Evolutionary conservation across 2,113 vertebrate genomes (phyloP), one percentile per base, ranked within the genome.

Genomic region (Mesitornis unicolor): DNA sequence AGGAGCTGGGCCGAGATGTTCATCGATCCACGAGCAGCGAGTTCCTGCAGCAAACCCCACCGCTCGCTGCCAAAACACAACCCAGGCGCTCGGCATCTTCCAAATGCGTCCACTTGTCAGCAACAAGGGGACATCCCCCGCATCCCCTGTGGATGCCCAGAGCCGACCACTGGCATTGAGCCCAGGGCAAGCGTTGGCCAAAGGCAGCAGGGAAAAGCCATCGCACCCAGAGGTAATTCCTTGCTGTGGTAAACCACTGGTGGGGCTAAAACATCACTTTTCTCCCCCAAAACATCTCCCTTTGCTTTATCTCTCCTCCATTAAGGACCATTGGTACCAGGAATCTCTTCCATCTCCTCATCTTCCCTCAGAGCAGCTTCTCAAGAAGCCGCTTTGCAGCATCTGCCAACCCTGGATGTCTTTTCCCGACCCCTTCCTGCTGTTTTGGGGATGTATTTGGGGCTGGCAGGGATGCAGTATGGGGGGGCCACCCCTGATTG

Each of bases 141-240:
- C 40, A 11, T 3, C 60, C n/a, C 57, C 17, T 2, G 0, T 1
- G 3, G 24, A 24, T 7, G 36, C 42, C 25, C 13, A 3, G 56
- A 64, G 42, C 43, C 7, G 1, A 16, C 29, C 0, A 3, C 31
- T 0, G 7, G n/a, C 59, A 50, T 10, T 6, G 1, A 50, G 31
- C 43, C 42, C 0, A 2, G 63, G 68, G 24, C 26, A 31, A 50
- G 56, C 2, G 0, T 13, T 63, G 73, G 43, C 45, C 69, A 31
- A 47, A 60, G 40, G 68, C 42, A 51, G 45, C 1, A 1, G 75
- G 79, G 47, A 51, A 42, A 61, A 82, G 42, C 60, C 11, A 1
- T 3, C 10, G 2, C 5, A 25, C 10, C 36, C 33, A 16, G 90
- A 60, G 78, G 7, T 16, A 1, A 43, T 35, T n/a, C 11, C 56